Percentiles rank a stretch among this genome's conserved stretches.
These are phyloP conservation scores for Escarpia spicata DNA, from an alignment of 2,888 invertebrate species.

Conservation along the genomic window DNA sequence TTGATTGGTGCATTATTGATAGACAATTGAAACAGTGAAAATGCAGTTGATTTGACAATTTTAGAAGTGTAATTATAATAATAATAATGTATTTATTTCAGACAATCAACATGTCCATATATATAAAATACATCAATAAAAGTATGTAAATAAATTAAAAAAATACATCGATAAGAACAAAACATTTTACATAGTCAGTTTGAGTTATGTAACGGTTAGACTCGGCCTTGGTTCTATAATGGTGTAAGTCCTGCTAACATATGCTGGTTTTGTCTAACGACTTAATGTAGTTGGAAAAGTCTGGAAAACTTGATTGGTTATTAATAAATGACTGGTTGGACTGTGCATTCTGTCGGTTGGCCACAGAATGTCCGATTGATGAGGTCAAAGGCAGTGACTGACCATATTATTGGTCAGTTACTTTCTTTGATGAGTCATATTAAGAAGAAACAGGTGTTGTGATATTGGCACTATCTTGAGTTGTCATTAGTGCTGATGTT, in stretches of 20 bases:
- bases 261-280: not conserved
- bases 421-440: not conserved
- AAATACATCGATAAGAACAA: no score
- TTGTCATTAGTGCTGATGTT: not conserved
- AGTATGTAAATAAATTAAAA: no score
- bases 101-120: no score
- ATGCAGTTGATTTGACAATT: not conserved
- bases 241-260: not conserved
- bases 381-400: not conserved
- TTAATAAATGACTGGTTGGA: not conserved
- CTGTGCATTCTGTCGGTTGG: not conserved
- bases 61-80: not conserved
- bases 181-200: no score
- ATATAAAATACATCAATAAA: no score
- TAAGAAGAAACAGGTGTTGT: not conserved
- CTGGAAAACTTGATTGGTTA: not conserved
- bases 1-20: no score
- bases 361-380: not conserved
- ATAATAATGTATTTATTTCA: no score
- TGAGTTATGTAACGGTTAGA: no score
- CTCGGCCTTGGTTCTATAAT: no score
- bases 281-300: not conserved
- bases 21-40: not conserved
- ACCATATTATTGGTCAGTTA: not conserved
- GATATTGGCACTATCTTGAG: not conserved